Evolutionary conservation across 2,888 invertebrate species (phyloP), one percentile per base, ranked within the genome.

Genomic region (Caenorhabditis drosophilae): DNA sequence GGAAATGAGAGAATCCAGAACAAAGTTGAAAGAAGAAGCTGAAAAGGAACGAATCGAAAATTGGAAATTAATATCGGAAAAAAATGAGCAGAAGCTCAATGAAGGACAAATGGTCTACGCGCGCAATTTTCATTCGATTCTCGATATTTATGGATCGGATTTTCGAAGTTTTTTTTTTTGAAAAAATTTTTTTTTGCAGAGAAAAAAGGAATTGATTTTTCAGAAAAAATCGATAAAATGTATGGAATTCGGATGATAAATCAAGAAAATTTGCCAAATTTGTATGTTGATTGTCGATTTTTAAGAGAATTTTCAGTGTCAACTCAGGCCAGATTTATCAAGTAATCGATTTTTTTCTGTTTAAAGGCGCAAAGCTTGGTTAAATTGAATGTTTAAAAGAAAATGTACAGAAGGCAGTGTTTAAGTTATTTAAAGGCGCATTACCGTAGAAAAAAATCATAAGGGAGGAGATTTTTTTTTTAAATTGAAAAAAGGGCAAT

Each of bases 241-340:
- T 68, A 64, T 46, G 75, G 72, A 22, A 49, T 63, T 22, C 55
- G 66, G 44, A 23, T 70, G 26, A n/a, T 68, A 31, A 54, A 57
- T 18, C 62, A 54, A 7, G 67, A 67, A 11, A 44, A 59, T 4
- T 25, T 66, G 36, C 66, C 66, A 4, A 58, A 63, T n/a, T 41
- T 76, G 9, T 45, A 75, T 16, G 60, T 77, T 16, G 77, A 77
- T 56, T 73, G 75, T 44, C 59, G 73, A 38, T 75, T 68, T 51
- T 41, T 77, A 31, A 50, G 66, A 3, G 67, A 64, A 18, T 74
- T 44, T 38, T 58, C 60, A 9, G 56, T 67, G 11, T 22, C 20
- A 9, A 51, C 63, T 2, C 74, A 74, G 49, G 42, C 61, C 11
- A 41, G 44, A 12, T 73, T 40, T 38, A 60, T 62, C 26, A 58